phyloP scores from a whole-genome alignment of 2,888 invertebrate species.

The Crepidodera aurea region DNA sequence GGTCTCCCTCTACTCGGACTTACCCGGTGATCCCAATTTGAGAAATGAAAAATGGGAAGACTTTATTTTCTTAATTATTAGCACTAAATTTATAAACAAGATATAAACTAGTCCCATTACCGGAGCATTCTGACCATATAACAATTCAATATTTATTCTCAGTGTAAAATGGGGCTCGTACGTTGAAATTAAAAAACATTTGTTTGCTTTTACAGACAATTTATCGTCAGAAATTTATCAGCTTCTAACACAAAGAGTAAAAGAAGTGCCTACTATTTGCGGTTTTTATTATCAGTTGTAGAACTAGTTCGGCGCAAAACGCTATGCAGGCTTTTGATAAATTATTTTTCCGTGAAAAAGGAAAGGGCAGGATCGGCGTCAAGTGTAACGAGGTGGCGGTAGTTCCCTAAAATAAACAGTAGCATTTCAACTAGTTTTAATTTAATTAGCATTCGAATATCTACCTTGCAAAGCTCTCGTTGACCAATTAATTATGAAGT shows the following conservation, averaged over 20 bases:
- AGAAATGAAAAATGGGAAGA: too few relatives aligned
- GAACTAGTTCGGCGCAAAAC: conserved; percentile 12
- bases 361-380: too few relatives aligned
- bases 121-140: neutral
- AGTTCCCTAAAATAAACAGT: too few relatives aligned
- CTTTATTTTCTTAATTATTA: too few relatives aligned
- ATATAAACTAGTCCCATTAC: neutral
- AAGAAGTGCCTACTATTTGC: conserved; percentile 15
- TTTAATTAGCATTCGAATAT: too few relatives aligned
- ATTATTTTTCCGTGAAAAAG: neutral
- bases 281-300: conserved; percentile 25
- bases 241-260: conserved; percentile 28
- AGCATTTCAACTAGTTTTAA: too few relatives aligned
- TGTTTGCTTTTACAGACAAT: conserved; percentile 34
- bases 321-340: conserved; percentile 4
- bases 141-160: conserved; percentile 4
- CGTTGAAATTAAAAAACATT: conserved; percentile 41
- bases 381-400: too few relatives aligned
- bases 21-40: too few relatives aligned
- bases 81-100: too few relatives aligned
- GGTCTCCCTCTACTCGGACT: too few relatives aligned
- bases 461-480: too few relatives aligned
- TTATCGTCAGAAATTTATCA: conserved; percentile 36
- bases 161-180: neutral
- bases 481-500: too few relatives aligned